Conservation (phyloP, 2,888 invertebrate species). For the Arctia plantaginis region DNA sequence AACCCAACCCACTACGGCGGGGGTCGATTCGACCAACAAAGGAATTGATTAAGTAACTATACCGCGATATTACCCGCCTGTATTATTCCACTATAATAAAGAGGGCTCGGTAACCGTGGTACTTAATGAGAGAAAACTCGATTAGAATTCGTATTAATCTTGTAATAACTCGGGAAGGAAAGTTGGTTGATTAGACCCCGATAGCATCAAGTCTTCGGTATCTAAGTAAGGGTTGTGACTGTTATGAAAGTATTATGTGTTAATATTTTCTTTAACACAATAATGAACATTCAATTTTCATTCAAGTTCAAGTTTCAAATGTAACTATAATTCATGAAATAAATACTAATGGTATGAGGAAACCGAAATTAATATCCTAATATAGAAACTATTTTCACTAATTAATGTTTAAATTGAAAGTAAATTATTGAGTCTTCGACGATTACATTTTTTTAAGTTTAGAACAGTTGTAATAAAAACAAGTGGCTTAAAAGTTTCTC, state of each 20-base stretch:
- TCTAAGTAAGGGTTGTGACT: slow-evolving; percentile 43
- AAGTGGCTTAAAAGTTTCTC: no score
- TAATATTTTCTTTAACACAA: slow-evolving; percentile 1
- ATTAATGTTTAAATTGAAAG: no score
- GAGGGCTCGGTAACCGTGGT: slow-evolving; percentile 84
- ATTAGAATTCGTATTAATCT: slow-evolving; percentile 86
- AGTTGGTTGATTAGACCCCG: slow-evolving; percentile 72
- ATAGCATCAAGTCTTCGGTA: slow-evolving; percentile 46
- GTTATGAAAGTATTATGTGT: slow-evolving; percentile 18
- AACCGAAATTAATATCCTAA: neutral
- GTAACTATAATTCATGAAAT: neutral
- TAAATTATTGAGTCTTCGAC: no score
- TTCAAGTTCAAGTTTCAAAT: neutral
- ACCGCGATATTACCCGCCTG: slow-evolving; percentile 82
- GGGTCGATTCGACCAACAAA: slow-evolving; percentile 85
- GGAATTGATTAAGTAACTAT: slow-evolving; percentile 87
- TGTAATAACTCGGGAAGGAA: slow-evolving; percentile 76
- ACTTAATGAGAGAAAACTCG: slow-evolving; percentile 86
- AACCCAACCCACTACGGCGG: slow-evolving; percentile 81
- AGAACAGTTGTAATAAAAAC: no score
- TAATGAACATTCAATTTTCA: neutral
- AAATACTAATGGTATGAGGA: neutral
- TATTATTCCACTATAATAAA: slow-evolving; percentile 85
- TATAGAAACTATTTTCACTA: no score
- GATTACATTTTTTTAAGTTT: no score